Conservation (phyloP, 2,113 vertebrate genomes). For the Prolemur simus region DNA sequence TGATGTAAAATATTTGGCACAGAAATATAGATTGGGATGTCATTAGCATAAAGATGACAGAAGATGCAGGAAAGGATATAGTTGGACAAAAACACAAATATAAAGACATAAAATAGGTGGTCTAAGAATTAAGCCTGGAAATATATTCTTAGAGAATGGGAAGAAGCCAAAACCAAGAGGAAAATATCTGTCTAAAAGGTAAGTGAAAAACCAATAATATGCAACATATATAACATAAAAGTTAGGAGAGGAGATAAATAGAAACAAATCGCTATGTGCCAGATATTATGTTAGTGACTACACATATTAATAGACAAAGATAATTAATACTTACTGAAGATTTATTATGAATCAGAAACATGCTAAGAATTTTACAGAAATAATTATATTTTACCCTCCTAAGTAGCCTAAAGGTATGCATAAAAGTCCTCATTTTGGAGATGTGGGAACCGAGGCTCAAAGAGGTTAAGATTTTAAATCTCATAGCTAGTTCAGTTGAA, state of each 20-base stretch:
- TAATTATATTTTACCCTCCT: background rate
- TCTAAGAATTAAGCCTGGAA: background rate
- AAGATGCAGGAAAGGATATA: background rate
- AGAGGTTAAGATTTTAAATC: slow-evolving; percentile 2
- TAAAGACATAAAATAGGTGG: background rate
- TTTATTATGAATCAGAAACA: slow-evolving; percentile 5
- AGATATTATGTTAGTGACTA: background rate
- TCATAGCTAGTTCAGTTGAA: background rate
- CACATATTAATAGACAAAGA: background rate
- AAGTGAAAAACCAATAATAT: background rate
- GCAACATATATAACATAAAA: background rate
- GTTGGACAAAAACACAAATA: background rate
- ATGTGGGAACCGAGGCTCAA: background rate
- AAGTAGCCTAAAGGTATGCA: background rate
- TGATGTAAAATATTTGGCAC: background rate
- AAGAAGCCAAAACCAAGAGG: background rate
- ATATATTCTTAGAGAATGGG: background rate
- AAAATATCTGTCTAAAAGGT: background rate
- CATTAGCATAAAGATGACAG: background rate
- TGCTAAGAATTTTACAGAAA: background rate
- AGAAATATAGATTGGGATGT: background rate
- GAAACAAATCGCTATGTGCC: background rate
- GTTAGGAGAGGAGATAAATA: background rate
- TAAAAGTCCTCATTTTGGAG: background rate
- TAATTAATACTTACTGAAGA: background rate